Conservation (phyloP, 2,888 invertebrate species). For the Drosophila atripex region DNA sequence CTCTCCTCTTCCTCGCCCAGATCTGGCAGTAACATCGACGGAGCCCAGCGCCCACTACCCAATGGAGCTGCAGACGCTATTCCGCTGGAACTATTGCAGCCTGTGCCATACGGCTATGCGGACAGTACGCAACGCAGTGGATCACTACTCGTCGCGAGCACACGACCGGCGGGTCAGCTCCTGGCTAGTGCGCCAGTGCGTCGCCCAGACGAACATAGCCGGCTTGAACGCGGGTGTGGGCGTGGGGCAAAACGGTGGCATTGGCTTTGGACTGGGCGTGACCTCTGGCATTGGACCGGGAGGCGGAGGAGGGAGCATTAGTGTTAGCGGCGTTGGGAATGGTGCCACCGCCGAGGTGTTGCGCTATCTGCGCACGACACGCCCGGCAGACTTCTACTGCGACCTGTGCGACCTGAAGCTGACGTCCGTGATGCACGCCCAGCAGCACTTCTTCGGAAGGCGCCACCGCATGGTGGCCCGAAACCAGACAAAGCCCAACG, state of each 20-base stretch:
- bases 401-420: constrained; percentile 65
- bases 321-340: not conserved
- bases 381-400: constrained; percentile 57
- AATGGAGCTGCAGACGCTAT: constrained; percentile 53
- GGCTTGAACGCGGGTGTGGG: not conserved
- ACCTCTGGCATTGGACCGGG: not conserved
- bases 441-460: constrained; percentile 65
- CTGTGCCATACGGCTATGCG: constrained; percentile 56
- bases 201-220: constrained; percentile 3
- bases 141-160: constrained; percentile 58
- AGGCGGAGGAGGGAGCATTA: not conserved
- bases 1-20: not conserved
- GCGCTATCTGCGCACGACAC: constrained; percentile 38
- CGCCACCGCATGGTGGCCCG: constrained; percentile 63
- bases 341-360: constrained; percentile 20
- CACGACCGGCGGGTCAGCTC: constrained; percentile 59
- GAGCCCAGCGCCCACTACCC: constrained; percentile 14
- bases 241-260: not conserved
- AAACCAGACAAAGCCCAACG: constrained; percentile 47
- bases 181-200: constrained; percentile 54
- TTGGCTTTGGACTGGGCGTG: not conserved
- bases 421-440: constrained; percentile 61
- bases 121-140: constrained; percentile 58
- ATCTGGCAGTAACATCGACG: not conserved
- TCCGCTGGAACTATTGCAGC: constrained; percentile 61